phyloP scores from a whole-genome alignment of 2,888 invertebrate genomes.

The Dynastes tityus region DNA sequence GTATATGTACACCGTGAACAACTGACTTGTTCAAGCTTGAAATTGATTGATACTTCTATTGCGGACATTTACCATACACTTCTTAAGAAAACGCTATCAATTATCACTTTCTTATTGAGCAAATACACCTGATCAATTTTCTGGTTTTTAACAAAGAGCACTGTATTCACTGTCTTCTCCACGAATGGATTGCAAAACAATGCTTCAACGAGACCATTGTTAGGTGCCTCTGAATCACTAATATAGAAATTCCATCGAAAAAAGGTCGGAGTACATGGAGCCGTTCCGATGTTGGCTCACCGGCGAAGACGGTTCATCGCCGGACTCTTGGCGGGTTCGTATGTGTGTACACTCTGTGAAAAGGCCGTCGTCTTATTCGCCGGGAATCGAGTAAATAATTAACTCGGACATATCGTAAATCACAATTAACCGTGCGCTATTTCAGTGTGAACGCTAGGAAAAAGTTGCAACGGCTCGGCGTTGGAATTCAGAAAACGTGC shows the following conservation, averaged over 20 bases:
- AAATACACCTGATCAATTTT: neutral
- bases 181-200: constrained; percentile 36
- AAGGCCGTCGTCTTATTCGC: constrained; percentile 26
- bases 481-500: constrained; percentile 48
- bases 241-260: constrained; percentile 42
- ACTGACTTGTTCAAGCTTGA: too few relatives aligned
- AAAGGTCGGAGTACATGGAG: constrained; percentile 21
- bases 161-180: constrained; percentile 4
- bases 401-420: constrained; percentile 46
- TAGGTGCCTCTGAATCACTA: constrained; percentile 33
- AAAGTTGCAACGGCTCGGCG: constrained; percentile 43
- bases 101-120: constrained; percentile 35
- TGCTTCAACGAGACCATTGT: constrained; percentile 42
- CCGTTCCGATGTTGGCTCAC: constrained; percentile 19
- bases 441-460: constrained; percentile 45
- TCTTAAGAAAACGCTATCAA: constrained; percentile 12
- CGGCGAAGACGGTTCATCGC: constrained; percentile 9
- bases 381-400: constrained; percentile 42
- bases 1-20: too few relatives aligned
- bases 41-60: too few relatives aligned
- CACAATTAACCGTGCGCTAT: constrained; percentile 47
- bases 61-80: neutral
- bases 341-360: neutral
- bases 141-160: constrained; percentile 25
- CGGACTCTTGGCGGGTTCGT: constrained; percentile 16